Percentiles rank a stretch among this genome's conserved stretches.
Conservation (phyloP, 2,113 vertebrate genomes). For the Collichthys lucidus region DNA sequence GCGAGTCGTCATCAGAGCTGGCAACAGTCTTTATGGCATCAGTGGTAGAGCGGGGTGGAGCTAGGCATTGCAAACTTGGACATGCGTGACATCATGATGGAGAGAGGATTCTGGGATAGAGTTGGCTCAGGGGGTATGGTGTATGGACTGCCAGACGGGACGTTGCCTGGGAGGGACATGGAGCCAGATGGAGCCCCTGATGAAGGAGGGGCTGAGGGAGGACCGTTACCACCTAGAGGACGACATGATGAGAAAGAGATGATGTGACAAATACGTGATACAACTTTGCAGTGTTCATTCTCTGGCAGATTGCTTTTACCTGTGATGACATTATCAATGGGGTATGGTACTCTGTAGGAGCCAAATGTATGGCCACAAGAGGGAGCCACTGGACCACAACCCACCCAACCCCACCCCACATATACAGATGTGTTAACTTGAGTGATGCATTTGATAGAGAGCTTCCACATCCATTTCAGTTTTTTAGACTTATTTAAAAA, state of each 20-base stretch:
- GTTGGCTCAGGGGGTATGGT: slow-evolving; percentile 97
- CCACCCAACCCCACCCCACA: slow-evolving; percentile 48
- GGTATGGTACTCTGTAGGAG: slow-evolving; percentile 1
- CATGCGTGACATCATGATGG: slow-evolving; percentile 99
- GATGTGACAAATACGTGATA: slow-evolving; percentile 21
- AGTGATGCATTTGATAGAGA: slow-evolving; percentile 10
- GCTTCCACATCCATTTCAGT: not conserved
- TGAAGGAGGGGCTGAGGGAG: slow-evolving; percentile 89
- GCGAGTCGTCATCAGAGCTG: slow-evolving; percentile 98
- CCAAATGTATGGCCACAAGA: slow-evolving; percentile 65
- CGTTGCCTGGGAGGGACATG: slow-evolving; percentile 83
- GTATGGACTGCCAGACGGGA: slow-evolving; percentile 96
- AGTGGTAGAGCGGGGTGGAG: slow-evolving; percentile 97
- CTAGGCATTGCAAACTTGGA: slow-evolving; percentile 99
- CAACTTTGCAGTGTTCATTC: slow-evolving; percentile 4
- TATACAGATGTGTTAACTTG: slow-evolving; percentile 48
- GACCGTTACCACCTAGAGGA: slow-evolving; percentile 91
- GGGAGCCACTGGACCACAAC: slow-evolving; percentile 70
- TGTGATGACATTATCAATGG: not conserved
- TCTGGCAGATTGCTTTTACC: slow-evolving; percentile 9
- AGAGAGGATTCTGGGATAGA: slow-evolving; percentile 97
- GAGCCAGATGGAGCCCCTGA: slow-evolving; percentile 86
- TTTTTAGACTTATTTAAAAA: not conserved
- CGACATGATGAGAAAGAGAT: not conserved
- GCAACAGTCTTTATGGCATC: slow-evolving; percentile 99